Conservation (phyloP, 2,888 invertebrate species). For the Meteorus colon region DNA sequence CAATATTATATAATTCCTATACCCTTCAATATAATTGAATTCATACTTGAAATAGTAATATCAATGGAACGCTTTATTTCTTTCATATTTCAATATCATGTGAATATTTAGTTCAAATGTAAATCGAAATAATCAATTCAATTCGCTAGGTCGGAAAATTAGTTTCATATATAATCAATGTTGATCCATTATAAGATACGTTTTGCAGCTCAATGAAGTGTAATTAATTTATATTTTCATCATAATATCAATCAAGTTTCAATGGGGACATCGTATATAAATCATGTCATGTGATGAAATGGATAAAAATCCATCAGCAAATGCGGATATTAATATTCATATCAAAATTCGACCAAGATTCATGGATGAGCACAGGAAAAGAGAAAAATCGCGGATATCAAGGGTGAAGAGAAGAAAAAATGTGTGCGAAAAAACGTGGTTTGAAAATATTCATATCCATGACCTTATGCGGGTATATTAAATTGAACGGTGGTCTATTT, state of each 20-base stretch:
- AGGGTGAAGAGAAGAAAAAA: background rate
- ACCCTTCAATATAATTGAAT: background rate
- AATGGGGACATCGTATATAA: background rate
- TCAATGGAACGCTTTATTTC: background rate
- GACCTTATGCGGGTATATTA: background rate
- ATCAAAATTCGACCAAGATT: background rate
- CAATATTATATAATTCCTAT: background rate
- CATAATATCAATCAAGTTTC: background rate
- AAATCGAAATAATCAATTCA: background rate
- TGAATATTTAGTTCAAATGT: background rate
- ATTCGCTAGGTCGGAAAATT: background rate
- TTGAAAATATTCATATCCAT: background rate
- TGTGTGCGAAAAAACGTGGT: background rate
- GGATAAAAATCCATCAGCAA: background rate
- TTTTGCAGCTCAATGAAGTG: background rate
- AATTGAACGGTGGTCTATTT: background rate
- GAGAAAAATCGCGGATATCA: background rate
- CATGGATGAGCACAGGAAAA: background rate
- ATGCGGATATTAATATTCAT: background rate
- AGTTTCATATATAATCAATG: background rate
- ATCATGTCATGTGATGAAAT: background rate
- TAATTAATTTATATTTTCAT: background rate
- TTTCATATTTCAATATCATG: no score
- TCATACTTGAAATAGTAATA: background rate
- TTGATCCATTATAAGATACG: background rate